Percentiles rank a stretch among this genome's conserved stretches.
Conservation (phyloP, 1,140 invertebrate species). For the Drosophila sturtevanti region DNA sequence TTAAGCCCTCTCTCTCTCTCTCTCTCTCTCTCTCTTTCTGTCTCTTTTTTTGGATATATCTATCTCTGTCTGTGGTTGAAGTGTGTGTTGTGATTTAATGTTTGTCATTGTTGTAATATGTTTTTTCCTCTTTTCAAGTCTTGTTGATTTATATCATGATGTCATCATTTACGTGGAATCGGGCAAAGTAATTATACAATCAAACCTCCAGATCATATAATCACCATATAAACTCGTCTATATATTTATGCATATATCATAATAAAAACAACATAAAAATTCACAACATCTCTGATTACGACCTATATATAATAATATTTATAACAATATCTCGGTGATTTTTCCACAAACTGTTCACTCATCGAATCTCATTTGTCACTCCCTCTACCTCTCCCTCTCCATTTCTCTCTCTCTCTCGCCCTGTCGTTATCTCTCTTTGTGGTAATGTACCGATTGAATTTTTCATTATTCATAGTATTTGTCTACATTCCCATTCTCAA, state of each 20-base stretch:
- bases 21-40: not conserved
- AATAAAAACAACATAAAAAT: constrained; percentile 26
- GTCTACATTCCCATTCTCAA: constrained; percentile 16
- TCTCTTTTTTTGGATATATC: constrained; percentile 11
- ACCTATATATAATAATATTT: not conserved
- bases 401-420: not conserved
- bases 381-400: no score
- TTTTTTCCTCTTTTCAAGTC: constrained; percentile 29
- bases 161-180: constrained; percentile 56
- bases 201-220: constrained; percentile 20
- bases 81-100: constrained; percentile 27
- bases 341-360: constrained; percentile 2
- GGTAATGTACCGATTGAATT: constrained; percentile 1
- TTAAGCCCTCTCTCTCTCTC: no score
- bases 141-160: constrained; percentile 33
- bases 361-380: no score
- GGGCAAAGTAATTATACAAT: constrained; percentile 50
- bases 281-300: not conserved
- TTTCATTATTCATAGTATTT: constrained; percentile 18
- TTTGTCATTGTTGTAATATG: constrained; percentile 30
- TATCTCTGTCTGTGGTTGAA: constrained; percentile 18
- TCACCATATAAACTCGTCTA: constrained; percentile 15
- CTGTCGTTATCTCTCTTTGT: not conserved
- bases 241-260: constrained; percentile 13
- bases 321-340: constrained; percentile 16